Base-by-base conservation (phyloP, 2,888 invertebrate genomes). In the Luffia ferchaultella region DNA sequence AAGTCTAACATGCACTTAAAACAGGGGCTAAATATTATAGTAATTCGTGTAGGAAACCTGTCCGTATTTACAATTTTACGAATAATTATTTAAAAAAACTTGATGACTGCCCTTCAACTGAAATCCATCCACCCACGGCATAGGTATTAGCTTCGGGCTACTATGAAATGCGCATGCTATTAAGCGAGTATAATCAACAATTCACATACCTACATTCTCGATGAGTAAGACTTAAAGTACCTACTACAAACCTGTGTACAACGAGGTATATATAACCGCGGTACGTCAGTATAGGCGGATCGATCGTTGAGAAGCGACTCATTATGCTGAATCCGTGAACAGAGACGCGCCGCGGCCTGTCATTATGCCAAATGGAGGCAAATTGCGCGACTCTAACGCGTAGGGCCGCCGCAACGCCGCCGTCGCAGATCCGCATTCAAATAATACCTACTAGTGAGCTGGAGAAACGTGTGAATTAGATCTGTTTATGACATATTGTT, bases 301-400 rank as follows among this genome's bases (percentile, higher is more conserved):
- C 73, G 75, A 77, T 76, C 70, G 72, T 60, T 63, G 60, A 67
- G 70, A 70, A 71, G 71, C 70, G 70, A 68, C 78, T 83, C 72
- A 83, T 83, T 83, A 83, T 83, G 75, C 82, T 75, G 68, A 70
- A 67, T 71, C 68, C 70, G 70, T 63, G 62, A 56, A 61, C 57
- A 60, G 53, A 48, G 48, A 45, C 47, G n/a, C 59, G 60, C 62
- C 67, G 76, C 73, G 76, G 73, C 65, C 83, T 82, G 79, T 80
- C 73, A 83, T 84, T 84, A 84, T 61, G 59, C 61, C 74, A 77
- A 82, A 82, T 82, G 78, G 75, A 70, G 73, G 73, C 73, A 80
- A 83, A 83, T 83, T 83, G 83, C 77, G 72, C 71, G 70, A 70
- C 70, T 79, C 78, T 79, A 77, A 77, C 79, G 75, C 75, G 73